These are phyloP conservation scores for Drosophila melanogaster DNA, from an alignment of 1,140 invertebrate species.

Conservation along the genomic window DNA sequence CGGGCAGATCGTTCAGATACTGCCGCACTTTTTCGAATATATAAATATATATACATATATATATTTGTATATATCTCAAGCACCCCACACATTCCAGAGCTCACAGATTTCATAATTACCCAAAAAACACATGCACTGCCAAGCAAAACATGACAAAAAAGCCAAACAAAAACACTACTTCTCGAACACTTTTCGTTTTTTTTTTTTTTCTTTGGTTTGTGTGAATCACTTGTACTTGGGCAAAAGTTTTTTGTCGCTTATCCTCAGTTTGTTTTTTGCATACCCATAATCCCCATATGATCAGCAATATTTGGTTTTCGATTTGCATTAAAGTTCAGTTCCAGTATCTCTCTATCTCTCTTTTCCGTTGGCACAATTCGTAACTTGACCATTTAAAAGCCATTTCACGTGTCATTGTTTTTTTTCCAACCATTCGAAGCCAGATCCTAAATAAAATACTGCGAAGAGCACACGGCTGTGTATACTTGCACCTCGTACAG, in stretches of 20 bases:
- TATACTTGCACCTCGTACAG: conserved; percentile 32
- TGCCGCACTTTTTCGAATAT: conserved; percentile 30
- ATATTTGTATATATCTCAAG: conserved; percentile 17
- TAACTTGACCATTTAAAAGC: conserved; percentile 82
- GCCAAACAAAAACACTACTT: conserved; percentile 44
- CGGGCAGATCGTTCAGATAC: conserved; percentile 8
- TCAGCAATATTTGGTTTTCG: conserved; percentile 47
- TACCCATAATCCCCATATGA: conserved; percentile 33
- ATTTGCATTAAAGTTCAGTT: conserved; percentile 51
- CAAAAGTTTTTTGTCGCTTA: conserved; percentile 27
- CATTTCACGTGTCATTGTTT: conserved; percentile 83
- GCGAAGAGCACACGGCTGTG: conserved; percentile 72
- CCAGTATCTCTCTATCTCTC: conserved; percentile 12
- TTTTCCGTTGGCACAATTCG: conserved; percentile 68
- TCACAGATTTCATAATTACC: conserved; percentile 64
- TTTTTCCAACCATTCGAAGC: conserved; percentile 76
- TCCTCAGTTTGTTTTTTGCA: conserved; percentile 23
- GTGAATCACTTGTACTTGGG: conserved; percentile 37
- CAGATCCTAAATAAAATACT: conserved; percentile 81
- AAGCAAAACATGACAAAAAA: conserved; percentile 36
- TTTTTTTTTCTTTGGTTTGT: too few relatives aligned
- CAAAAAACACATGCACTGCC: conserved; percentile 21
- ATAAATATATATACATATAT: background rate
- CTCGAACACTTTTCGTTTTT: conserved; percentile 47
- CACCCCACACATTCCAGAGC: conserved; percentile 17